Evolutionary conservation across 2,113 vertebrate genomes (phyloP).

Genomic region (Vulpes ferrilata): DNA sequence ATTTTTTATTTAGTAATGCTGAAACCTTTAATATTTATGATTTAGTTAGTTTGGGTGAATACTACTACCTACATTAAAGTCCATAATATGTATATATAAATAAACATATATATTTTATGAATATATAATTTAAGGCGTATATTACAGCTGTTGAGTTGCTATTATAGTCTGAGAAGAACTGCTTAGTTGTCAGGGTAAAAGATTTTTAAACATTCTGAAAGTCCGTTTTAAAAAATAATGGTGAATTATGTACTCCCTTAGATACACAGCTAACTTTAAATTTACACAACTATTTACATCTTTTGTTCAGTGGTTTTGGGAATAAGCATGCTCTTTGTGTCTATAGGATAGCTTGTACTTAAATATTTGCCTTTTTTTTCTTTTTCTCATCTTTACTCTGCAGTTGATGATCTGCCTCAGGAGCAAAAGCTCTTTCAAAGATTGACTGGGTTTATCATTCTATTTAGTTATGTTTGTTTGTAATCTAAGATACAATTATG

Average conservation of each 20-base stretch:
- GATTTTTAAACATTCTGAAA: background rate
- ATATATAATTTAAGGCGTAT: background rate
- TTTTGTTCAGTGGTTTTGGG: constrained; percentile 2
- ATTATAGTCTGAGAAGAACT: constrained; percentile 31
- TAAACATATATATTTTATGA: background rate
- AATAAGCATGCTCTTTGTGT: constrained; percentile 43
- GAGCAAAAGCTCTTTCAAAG: background rate
- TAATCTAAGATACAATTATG: background rate
- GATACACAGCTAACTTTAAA: background rate
- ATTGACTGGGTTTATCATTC: background rate
- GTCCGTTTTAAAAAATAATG: constrained; percentile 25
- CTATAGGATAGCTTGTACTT: background rate
- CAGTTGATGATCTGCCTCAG: background rate
- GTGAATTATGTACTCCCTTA: background rate
- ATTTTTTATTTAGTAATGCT: background rate
- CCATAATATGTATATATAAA: background rate
- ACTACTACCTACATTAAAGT: background rate
- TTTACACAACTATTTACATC: background rate
- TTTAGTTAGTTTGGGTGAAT: background rate
- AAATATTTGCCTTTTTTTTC: constrained; percentile 53
- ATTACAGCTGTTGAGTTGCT: background rate
- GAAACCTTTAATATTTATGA: background rate
- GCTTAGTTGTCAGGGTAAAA: constrained; percentile 36
- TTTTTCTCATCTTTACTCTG: constrained; percentile 22
- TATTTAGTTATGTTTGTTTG: constrained; percentile 30